phyloP scores from a whole-genome alignment of 2,113 vertebrate species.

The Mastomys natalensis region DNA sequence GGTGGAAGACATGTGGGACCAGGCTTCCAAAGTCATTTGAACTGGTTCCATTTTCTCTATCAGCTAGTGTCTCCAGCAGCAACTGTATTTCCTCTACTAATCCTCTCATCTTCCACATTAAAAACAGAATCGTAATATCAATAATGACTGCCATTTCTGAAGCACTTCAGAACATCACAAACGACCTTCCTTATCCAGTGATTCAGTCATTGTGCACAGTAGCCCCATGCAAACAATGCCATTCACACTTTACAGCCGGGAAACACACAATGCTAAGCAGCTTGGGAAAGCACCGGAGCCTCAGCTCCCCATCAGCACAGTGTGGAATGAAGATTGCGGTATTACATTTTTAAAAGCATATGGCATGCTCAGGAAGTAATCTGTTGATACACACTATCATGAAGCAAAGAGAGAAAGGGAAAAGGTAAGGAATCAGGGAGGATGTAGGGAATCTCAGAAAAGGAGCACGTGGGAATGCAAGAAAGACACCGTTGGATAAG shows the following conservation, averaged over 20 bases:
- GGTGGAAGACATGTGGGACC: not conserved
- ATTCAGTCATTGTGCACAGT: not conserved
- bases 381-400: not conserved
- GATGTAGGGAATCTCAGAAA: not conserved
- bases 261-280: not conserved
- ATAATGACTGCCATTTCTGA: not conserved
- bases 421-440: not conserved
- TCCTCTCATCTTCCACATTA: not conserved
- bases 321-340: not conserved
- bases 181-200: not conserved
- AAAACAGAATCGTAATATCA: conserved; percentile 11
- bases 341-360: conserved; percentile 31
- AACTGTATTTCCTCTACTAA: not conserved
- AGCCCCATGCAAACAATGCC: not conserved
- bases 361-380: not conserved
- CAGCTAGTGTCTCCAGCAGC: not conserved
- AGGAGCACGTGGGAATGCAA: not conserved
- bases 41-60: not conserved
- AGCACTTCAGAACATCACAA: not conserved
- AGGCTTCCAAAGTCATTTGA: not conserved
- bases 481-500: not conserved
- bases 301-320: not conserved
- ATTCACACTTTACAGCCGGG: not conserved
- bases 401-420: not conserved
- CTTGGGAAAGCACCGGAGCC: not conserved